Base-by-base conservation (phyloP, 2,888 invertebrate species). In the Nephrotoma appendiculata region DNA sequence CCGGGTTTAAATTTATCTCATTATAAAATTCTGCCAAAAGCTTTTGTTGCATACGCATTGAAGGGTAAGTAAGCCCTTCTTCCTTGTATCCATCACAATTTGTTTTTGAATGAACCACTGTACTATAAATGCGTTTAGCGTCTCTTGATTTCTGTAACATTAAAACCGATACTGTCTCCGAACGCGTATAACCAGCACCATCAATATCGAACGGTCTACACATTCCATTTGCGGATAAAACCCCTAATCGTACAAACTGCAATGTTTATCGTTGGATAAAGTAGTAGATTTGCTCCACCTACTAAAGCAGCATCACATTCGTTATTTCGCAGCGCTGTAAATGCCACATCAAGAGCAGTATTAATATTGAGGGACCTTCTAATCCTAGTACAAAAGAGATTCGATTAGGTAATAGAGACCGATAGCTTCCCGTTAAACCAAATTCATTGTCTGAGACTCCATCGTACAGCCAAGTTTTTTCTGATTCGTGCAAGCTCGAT, bases 171-270 rank as follows among this genome's bases (percentile, higher is more conserved):
- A 96, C 92, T 0, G 96, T 95, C 91, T 98, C 98, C 12, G 96
- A 95, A n/a, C 97, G 94, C 0, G 95, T 95, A 89, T 97, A 98
- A 0, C 98, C 97, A 89, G 95, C 94, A 19, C 95, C 96, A 86
- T 94, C 93, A 88, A 95, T 95, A 91, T 99, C 99, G 90, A 99
- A 99, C 71, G 96, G 95, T 90, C 97, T 97, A 91, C 98, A 98
- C 86, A 94, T 93, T 0, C 99, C 98, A 88, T 98, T 96, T 0
- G 94, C 92, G 2, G 98, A 96, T 5, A 99, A 91, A 89, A 96
- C 96, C 87, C 96, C 96, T 90, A 95, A 92, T 89, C 95, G 93
- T 1, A 94, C 93, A 92, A 98, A 99, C 92, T 98, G 98, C 84
- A 98, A 92, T 0, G 98, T 96, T n/a, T 0, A 96, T 95, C 88